Evolutionary conservation across 2,888 invertebrate genomes (phyloP), one percentile per base, ranked within the genome.

Genomic region (Pardosa pseudoannulata): DNA sequence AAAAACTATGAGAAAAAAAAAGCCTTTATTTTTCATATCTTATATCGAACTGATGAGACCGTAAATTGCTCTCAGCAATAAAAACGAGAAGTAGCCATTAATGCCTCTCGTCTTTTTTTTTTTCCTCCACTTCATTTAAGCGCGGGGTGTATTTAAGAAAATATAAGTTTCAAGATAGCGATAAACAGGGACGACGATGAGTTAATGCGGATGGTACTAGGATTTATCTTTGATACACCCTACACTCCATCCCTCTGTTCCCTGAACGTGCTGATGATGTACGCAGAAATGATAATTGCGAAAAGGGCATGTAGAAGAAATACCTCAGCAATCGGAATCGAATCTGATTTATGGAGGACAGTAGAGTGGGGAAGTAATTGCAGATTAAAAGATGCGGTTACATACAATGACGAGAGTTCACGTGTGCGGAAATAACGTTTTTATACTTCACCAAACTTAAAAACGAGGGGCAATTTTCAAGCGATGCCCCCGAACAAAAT

Each of bases 231-330:
- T 56, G 28, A 29, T 56, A 27, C 64, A 64, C 71, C 13, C 27
- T 27, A 19, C 23, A 13, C 16, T 46, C 41, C 16, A 46, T 46
- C 6, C 67, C 32, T 32, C 36, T 13, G n/a, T 23, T 32, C 36
- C 3, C 32, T n/a, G 36, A 67, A 32, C 36, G 67, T 31, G 27
- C 50, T 85, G 83, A 85, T 85, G 78, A 85, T 85, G 78, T 78
- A 73, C 73, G 83, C 72, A 85, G 56, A 72, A 85, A 73, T 76
- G 83, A 78, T 79, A 85, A 85, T 85, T 85, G 83, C 73, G 11
- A 67, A 85, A 79, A 46, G 62, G 11, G n/a, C n/a, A n/a, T 28
- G 16, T 23, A 23, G 19, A 2, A 5, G 23, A 23, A 56, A 19
- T 23, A 23, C 23, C 56, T 7, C 23, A 11, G 56, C 23, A 56